phyloP scores from a whole-genome alignment of 2,888 invertebrate genomes.

The Tipula unca region DNA sequence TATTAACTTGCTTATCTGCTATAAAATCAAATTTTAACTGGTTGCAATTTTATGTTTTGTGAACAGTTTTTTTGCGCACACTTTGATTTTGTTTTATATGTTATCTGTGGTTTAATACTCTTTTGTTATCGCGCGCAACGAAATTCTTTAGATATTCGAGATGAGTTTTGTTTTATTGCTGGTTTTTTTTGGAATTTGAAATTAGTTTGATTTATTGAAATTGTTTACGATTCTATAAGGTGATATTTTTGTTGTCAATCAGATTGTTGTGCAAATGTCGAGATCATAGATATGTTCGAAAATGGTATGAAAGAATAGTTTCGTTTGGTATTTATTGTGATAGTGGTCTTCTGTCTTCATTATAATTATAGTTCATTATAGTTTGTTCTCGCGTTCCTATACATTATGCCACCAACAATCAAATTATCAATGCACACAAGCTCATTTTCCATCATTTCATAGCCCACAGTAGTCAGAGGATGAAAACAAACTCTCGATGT shows the following conservation, averaged over 20 bases:
- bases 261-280: not conserved
- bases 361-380: too few relatives aligned
- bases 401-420: too few relatives aligned
- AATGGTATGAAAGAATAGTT: too few relatives aligned
- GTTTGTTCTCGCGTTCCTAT: too few relatives aligned
- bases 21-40: not conserved
- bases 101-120: not conserved
- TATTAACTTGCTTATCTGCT: not conserved
- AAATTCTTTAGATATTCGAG: not conserved
- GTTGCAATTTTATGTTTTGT: not conserved
- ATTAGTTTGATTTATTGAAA: not conserved
- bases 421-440: too few relatives aligned
- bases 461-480: too few relatives aligned
- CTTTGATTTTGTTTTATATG: not conserved
- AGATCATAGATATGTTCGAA: not conserved
- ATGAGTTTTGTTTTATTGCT: not conserved
- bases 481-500: too few relatives aligned
- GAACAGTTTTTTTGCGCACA: not conserved
- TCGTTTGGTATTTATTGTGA: too few relatives aligned
- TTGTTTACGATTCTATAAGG: not conserved
- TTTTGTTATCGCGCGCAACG: not conserved
- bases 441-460: too few relatives aligned
- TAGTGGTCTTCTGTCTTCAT: too few relatives aligned
- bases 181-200: not conserved
- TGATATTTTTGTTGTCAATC: not conserved